A percentile compares a stretch with the other conserved stretches of the same genome.
phyloP scores from a whole-genome alignment of 2,797 vertebrate genomes.

The Rousettus madagascariensis region DNA sequence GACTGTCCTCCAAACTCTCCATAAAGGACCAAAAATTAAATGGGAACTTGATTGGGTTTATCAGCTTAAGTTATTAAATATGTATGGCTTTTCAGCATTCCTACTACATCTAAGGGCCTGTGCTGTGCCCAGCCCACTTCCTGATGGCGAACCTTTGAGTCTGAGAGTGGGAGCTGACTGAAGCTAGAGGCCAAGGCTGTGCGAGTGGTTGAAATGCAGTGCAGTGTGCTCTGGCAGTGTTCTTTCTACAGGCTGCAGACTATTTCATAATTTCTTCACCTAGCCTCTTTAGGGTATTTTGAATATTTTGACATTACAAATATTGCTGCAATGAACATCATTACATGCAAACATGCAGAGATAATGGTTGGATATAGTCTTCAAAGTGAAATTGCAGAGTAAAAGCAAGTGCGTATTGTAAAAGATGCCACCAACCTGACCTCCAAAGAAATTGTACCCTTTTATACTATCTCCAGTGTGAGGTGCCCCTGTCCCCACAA shows the following conservation, averaged over 20 bases:
- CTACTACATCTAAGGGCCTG: background rate
- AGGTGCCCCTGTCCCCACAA: background rate
- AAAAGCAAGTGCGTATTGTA: background rate
- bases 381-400: background rate
- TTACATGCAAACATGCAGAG: background rate
- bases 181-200: background rate
- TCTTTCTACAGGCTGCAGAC: background rate
- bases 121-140: background rate
- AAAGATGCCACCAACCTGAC: background rate
- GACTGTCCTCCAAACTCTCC: background rate
- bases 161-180: background rate
- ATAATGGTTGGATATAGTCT: background rate
- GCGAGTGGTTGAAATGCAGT: background rate
- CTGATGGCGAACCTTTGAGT: background rate
- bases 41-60: background rate
- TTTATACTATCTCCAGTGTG: background rate
- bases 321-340: background rate
- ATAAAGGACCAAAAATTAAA: background rate
- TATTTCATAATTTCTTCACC: background rate
- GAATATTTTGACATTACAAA: background rate
- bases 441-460: background rate
- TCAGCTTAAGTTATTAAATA: background rate
- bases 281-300: background rate
- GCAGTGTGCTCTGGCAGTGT: background rate
- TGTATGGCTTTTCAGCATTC: background rate